Conservation (phyloP, 2,113 vertebrate species). For the Geococcyx californianus region DNA sequence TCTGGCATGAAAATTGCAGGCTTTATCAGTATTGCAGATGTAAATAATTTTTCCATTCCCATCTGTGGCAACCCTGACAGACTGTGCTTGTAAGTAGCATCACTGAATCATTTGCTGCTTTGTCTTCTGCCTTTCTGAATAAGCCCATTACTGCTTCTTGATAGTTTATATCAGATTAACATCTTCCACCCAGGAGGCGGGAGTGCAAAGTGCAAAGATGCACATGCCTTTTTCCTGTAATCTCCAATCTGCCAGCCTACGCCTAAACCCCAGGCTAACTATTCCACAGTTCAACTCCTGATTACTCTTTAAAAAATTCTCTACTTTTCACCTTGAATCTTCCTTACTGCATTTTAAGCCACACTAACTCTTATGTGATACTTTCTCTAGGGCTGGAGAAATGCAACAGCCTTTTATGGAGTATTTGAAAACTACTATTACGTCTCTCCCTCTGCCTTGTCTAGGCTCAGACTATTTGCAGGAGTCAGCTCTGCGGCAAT, state of each 20-base stretch:
- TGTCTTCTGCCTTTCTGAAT: neutral
- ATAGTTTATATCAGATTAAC: neutral
- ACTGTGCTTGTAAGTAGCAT: rapidly evolving
- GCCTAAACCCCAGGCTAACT: neutral
- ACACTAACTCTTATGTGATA: neutral
- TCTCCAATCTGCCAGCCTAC: neutral
- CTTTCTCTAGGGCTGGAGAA: neutral
- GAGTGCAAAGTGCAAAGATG: neutral
- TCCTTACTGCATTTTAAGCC: neutral
- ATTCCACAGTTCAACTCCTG: neutral
- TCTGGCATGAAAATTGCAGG: neutral
- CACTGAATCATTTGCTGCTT: neutral
- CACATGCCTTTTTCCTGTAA: neutral
- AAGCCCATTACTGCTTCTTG: neutral
- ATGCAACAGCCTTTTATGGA: neutral
- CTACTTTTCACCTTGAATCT: neutral
- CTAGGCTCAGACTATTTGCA: neutral
- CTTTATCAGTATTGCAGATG: neutral
- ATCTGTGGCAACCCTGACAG: neutral
- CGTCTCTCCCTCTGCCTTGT: neutral
- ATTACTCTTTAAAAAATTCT: neutral
- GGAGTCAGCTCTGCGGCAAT: rapidly evolving
- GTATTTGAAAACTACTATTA: neutral
- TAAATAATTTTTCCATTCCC: neutral
- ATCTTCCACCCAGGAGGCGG: neutral